Percentiles rank a stretch among this genome's conserved stretches.
Evolutionary conservation across 37 sponge, comb jelly and placozoan genomes (phyloP).

Genomic region (Hormiphora californensis): DNA sequence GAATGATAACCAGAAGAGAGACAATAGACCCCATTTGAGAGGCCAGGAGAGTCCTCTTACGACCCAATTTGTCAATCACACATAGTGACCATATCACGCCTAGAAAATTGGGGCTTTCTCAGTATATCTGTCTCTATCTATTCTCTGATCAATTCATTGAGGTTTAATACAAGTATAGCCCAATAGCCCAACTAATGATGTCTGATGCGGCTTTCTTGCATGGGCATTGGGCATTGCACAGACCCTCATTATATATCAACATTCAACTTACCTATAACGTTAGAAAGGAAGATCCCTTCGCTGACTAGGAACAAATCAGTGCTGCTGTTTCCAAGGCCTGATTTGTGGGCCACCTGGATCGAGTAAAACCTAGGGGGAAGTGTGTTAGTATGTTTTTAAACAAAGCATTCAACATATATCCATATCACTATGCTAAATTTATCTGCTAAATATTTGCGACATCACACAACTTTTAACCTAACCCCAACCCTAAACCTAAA

Average conservation of each 20-base stretch:
- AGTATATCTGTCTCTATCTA: too few relatives aligned
- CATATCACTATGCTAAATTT: too few relatives aligned
- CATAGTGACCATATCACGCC: not conserved
- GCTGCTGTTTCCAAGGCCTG: not conserved
- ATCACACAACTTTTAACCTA: not conserved
- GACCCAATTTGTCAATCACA: not conserved
- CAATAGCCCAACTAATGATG: too few relatives aligned
- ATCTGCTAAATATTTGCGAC: too few relatives aligned
- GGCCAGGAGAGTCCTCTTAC: not conserved
- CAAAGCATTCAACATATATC: too few relatives aligned
- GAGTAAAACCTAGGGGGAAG: conserved; percentile 20
- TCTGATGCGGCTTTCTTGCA: too few relatives aligned
- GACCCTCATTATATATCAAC: too few relatives aligned
- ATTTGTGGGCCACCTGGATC: not conserved
- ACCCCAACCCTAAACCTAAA: not conserved
- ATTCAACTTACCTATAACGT: not conserved
- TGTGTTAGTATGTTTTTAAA: too few relatives aligned
- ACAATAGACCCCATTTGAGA: conserved; percentile 13
- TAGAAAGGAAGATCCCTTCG: conserved; percentile 13
- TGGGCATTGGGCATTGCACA: too few relatives aligned
- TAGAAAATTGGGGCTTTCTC: not conserved
- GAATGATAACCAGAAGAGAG: not conserved
- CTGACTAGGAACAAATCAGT: conserved; percentile 2
- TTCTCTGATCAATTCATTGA: too few relatives aligned
- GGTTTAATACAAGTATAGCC: too few relatives aligned